Percentiles rank a stretch among this genome's conserved stretches.
Evolutionary conservation across 2,797 vertebrate species (phyloP).

Genomic region (Pantherophis vulpinus): DNA sequence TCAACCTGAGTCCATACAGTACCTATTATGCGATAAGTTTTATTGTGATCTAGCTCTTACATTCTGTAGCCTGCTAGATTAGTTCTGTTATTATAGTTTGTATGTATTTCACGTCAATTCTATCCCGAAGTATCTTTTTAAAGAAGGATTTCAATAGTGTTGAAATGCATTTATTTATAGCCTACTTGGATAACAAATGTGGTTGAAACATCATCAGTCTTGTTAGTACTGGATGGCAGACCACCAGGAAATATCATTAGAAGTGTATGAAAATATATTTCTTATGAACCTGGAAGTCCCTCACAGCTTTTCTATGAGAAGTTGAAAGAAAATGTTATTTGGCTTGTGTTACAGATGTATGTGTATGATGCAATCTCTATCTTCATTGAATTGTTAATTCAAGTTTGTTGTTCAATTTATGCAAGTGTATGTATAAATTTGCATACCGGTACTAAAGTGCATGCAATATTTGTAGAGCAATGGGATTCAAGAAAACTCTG

Average conservation of each 20-base stretch:
- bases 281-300: neutral
- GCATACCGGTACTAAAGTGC: neutral
- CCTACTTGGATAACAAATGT: neutral
- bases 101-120: neutral
- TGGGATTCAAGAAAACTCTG: neutral
- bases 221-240: neutral
- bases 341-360: neutral
- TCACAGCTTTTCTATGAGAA: neutral
- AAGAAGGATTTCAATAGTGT: neutral
- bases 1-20: neutral
- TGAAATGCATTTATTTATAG: neutral
- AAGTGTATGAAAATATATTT: neutral
- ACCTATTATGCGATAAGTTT: neutral
- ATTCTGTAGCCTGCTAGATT: neutral
- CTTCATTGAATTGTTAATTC: neutral
- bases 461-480: neutral
- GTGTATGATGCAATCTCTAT: neutral
- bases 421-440: neutral
- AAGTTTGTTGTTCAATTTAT: neutral
- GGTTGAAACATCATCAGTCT: neutral
- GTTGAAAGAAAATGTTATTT: neutral
- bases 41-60: conserved; percentile 4
- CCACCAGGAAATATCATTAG: neutral
- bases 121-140: neutral
- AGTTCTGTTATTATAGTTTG: neutral